A percentile compares a stretch with the other conserved stretches of the same genome.
Conservation (phyloP, 2,888 invertebrate species). For the Papilio gigon region DNA sequence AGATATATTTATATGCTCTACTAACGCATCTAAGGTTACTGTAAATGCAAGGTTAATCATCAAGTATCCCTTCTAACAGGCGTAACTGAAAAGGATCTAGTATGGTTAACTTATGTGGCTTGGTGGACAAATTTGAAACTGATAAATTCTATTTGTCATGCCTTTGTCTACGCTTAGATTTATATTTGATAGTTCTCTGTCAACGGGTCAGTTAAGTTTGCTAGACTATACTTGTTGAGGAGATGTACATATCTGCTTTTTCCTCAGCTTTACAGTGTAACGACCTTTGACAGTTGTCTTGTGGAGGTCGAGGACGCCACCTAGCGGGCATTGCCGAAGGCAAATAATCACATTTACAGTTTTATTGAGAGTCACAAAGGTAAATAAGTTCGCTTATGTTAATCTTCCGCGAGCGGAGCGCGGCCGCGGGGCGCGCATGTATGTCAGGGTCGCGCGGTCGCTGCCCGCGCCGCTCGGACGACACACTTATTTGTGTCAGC, state of each 20-base stretch:
- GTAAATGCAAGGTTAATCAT: not conserved
- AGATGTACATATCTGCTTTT: not conserved
- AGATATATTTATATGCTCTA: too few species aligned
- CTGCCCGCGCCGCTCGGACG: slow-evolving; percentile 53
- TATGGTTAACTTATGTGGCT: not conserved
- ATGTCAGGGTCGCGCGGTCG: slow-evolving; percentile 61
- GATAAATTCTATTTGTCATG: too few species aligned
- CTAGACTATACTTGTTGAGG: not conserved
- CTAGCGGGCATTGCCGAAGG: not conserved
- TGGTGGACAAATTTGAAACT: not conserved
- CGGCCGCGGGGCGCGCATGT: slow-evolving; percentile 44
- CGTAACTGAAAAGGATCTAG: not conserved
- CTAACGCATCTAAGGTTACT: not conserved
- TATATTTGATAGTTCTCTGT: too few species aligned
- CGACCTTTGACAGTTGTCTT: not conserved
- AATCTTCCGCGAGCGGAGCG: slow-evolving; percentile 41
- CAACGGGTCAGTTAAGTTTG: too few species aligned
- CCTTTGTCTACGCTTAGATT: too few species aligned
- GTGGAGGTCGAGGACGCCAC: not conserved
- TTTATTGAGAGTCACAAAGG: slow-evolving; percentile 12
- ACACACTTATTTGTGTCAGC: slow-evolving; percentile 47
- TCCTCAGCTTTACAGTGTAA: not conserved
- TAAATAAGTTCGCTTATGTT: slow-evolving; percentile 22
- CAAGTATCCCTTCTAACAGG: not conserved
- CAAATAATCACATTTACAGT: slow-evolving; percentile 15